Conservation (phyloP, 1,140 invertebrate species). For the Muscidifurax raptorellus region DNA sequence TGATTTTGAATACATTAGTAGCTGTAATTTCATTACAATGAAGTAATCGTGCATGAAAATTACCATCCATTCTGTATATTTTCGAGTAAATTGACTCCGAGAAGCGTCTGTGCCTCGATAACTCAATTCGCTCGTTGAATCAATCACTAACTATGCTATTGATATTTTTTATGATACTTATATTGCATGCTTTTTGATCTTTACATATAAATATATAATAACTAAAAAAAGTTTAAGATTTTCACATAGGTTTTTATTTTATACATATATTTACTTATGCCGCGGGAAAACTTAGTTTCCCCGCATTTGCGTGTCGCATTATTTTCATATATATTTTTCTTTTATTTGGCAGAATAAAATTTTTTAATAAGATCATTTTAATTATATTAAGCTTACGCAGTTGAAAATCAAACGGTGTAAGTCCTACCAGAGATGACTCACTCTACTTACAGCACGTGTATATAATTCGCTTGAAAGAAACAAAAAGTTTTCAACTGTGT, state of each 20-base stretch:
- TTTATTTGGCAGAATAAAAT: conserved; percentile 42
- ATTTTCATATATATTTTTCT: conserved; percentile 53
- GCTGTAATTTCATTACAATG: conserved; percentile 35
- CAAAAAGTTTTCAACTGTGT: conserved; percentile 26
- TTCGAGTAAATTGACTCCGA: conserved; percentile 43
- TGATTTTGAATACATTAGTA: conserved; percentile 37
- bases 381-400: conserved; percentile 50
- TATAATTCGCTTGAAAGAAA: background rate
- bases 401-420: conserved; percentile 42
- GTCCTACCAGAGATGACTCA: background rate
- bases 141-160: conserved; percentile 39
- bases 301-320: conserved; percentile 48
- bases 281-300: conserved; percentile 23
- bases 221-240: conserved; percentile 34
- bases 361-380: conserved; percentile 40
- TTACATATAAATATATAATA: background rate
- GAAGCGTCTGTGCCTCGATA: background rate
- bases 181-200: conserved; percentile 45
- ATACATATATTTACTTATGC: background rate
- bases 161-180: conserved; percentile 33
- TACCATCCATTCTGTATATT: conserved; percentile 7
- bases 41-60: conserved; percentile 46
- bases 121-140: conserved; percentile 49
- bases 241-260: conserved; percentile 18
- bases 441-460: background rate